Evolutionary conservation across 1,140 invertebrate genomes (phyloP), one percentile per base, ranked within the genome.

Genomic region (Tetragnatha versicolor): DNA sequence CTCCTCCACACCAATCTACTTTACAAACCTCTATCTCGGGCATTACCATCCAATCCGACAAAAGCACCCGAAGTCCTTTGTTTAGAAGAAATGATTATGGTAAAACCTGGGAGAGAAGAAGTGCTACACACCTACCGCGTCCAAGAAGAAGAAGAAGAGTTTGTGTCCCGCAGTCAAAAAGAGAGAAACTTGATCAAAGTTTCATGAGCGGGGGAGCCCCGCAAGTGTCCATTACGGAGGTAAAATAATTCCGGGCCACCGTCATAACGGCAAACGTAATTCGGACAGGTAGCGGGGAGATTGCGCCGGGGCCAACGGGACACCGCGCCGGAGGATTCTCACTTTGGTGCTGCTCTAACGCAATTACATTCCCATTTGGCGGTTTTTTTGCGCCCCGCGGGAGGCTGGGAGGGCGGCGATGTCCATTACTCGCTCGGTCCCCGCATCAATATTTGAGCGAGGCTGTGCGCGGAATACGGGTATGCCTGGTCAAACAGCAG

Each of bases 211-310:
- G 27, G 51, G 70, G 55, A 69, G 31, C 42, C n/a, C 63, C 27
- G 51, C 49, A 68, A 66, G 63, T 66, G 75, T 78, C 75, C 75
- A 78, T 78, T 78, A 78, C 75, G 49, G 51, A 69, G 75, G 75
- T 68, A 78, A 78, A 78, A 78, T 78, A 78, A 78, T 78, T 78
- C 65, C 51, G 63, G 73, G 75, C 75, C 75, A 78, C 63, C 75
- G 63, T 68, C 75, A 78, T 78, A 78, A 78, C 75, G 47, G 75
- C 39, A 45, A 68, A n/a, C 49, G 75, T 69, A 66, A 78, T 78
- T 78, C 75, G 75, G 75, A 78, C 75, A 78, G 75, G 75, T 78
- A 78, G 51, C 65, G 61, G 10, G 73, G 45, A 77, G 73, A 77
- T 65, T 66, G 69, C 37, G 69, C 35, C 33, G 61, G 49, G 75